Evolutionary conservation across 2,888 invertebrate species (phyloP).

Genomic region (Ferdinandea cuprea): DNA sequence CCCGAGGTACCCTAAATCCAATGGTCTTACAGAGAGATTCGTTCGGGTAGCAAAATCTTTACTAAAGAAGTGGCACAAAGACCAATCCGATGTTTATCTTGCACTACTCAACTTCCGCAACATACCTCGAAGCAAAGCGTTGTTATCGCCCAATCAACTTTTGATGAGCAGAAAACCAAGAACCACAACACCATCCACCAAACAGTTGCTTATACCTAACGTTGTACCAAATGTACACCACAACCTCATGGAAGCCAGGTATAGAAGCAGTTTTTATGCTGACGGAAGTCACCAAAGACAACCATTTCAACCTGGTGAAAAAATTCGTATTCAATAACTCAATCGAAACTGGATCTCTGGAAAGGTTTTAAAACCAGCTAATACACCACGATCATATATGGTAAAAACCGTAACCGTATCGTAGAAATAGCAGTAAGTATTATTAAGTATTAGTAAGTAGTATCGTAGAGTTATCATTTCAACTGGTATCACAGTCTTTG

Average conservation of each 20-base stretch:
- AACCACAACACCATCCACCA: constrained; percentile 45
- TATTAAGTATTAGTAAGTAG: too few species aligned
- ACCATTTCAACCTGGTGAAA: too few species aligned
- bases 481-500: too few species aligned
- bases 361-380: too few species aligned
- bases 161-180: constrained; percentile 59
- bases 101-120: constrained; percentile 37
- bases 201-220: constrained; percentile 40
- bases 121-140: constrained; percentile 37
- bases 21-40: constrained; percentile 34
- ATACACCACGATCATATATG: too few species aligned
- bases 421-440: constrained; percentile 42
- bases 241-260: too few species aligned
- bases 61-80: constrained; percentile 34
- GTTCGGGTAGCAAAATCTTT: constrained; percentile 43
- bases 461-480: too few species aligned
- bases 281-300: too few species aligned
- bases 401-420: too few species aligned
- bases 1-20: constrained; percentile 46
- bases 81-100: constrained; percentile 32
- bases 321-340: too few species aligned
- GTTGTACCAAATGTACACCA: constrained; percentile 74
- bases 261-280: too few species aligned
- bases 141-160: constrained; percentile 39
- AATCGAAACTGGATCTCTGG: too few species aligned